A percentile compares a stretch with the other conserved stretches of the same genome.
These are phyloP conservation scores for Metopolophium dirhodum DNA, from an alignment of 1,140 invertebrate species.

Conservation along the genomic window DNA sequence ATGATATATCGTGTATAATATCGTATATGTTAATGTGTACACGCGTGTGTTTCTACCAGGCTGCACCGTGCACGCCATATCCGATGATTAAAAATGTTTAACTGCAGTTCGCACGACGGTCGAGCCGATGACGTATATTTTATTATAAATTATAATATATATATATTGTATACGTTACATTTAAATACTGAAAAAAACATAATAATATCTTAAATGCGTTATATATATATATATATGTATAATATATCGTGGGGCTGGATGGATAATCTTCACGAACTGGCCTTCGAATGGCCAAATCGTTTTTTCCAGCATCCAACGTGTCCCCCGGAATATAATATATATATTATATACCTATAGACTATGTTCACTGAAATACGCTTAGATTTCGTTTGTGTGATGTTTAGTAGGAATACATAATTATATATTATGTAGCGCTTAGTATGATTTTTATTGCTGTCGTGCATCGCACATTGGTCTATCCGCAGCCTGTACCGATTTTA, in stretches of 20 bases:
- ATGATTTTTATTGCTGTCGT: not conserved
- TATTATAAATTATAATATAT: not conserved
- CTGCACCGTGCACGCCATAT: not conserved
- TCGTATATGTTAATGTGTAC: not conserved
- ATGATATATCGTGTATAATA: constrained; percentile 29
- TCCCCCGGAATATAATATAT: not conserved
- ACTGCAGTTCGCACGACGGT: not conserved
- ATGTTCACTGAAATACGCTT: not conserved
- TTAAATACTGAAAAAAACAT: not conserved
- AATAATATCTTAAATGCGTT: not conserved
- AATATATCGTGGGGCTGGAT: not conserved
- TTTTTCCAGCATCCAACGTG: not conserved
- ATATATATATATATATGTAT: not conserved
- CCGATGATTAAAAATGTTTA: not conserved
- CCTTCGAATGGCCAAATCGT: not conserved
- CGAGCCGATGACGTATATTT: not conserved
- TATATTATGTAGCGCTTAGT: not conserved
- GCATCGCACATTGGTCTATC: not conserved
- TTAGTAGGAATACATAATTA: not conserved
- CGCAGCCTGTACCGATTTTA: not conserved
- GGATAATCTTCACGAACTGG: not conserved
- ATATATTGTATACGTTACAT: not conserved
- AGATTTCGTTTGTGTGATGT: not conserved
- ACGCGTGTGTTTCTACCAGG: not conserved
- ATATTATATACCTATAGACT: not conserved